Base-by-base conservation (phyloP, 2,797 vertebrate genomes). In the Discoglossus pictus region DNA sequence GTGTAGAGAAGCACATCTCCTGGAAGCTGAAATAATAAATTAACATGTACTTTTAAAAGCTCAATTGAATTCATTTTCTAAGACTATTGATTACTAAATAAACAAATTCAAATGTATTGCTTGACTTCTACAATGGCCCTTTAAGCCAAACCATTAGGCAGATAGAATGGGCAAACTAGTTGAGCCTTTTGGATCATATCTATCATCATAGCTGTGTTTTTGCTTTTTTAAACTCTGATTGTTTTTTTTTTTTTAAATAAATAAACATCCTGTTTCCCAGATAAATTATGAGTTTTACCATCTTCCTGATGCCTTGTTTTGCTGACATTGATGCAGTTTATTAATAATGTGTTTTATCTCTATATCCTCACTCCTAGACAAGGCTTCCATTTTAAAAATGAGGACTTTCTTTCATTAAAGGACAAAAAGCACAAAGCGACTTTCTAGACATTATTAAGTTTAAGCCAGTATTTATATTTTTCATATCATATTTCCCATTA, bases 291-390 rank as follows among this genome's bases (percentile, higher is more conserved):
- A 12, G 18, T 20, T 51, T 64, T 71, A 71, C 47, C 44, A 55
- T 48, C 20, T 51, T 34, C 38, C 44, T 13, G 25, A 23, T 31
- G 44, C 61, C 52, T 40, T 40, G 4, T 71, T 54, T 51, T 11
- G 12, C 17, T 59, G 61, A 71, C 61, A 63, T 48, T 63, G 68
- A 70, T 70, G n/a, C 68, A 64, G 68, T 58, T 64, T 43, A 51
- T 52, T 51, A 51, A 64, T 58, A 71, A 70, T 48, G 42, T 62
- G 51, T 62, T 63, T 70, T 74, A 66, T 65, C 7, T 15, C 35
- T n/a, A 68, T 74, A 51, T 82, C 82, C 76, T 54, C 58, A 73
- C 75, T 72, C 54, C 16, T 10, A 73, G 62, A 40, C 74, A 76
- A 77, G 78, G 53, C 72, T 68, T 68, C 59, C 3, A 42, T 75